Percentiles rank a stretch among this genome's conserved stretches.
phyloP scores from a whole-genome alignment of 2,888 invertebrate species.

The Margaritifera margaritifera region DNA sequence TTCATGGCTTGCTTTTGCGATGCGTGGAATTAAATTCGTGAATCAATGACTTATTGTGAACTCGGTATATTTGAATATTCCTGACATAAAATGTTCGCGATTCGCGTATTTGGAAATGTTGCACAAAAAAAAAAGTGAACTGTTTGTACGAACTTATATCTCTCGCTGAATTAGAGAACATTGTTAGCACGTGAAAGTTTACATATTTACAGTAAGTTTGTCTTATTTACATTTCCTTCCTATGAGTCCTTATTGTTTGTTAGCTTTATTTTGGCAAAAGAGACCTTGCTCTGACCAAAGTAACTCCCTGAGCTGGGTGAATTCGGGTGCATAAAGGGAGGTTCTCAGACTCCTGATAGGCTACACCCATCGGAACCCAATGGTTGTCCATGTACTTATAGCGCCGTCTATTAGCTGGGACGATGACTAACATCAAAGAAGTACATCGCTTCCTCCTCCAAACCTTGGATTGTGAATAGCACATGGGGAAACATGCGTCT shows the following conservation, averaged over 20 bases:
- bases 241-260: slow-evolving; percentile 70
- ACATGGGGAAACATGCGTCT: slow-evolving; percentile 59
- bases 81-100: too few species aligned
- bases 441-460: slow-evolving; percentile 31
- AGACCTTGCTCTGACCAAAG: slow-evolving; percentile 69
- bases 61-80: too few species aligned
- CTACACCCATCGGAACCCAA: slow-evolving; percentile 47
- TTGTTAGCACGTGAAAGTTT: too few species aligned
- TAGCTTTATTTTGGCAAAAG: slow-evolving; percentile 65
- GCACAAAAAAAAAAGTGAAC: too few species aligned
- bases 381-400: slow-evolving; percentile 48
- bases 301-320: slow-evolving; percentile 71
- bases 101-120: too few species aligned
- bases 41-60: too few species aligned
- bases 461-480: slow-evolving; percentile 33
- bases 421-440: slow-evolving; percentile 37
- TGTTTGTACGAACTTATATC: too few species aligned
- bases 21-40: too few species aligned
- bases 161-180: too few species aligned
- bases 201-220: neutral
- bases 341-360: slow-evolving; percentile 28
- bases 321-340: slow-evolving; percentile 70
- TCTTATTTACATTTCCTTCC: slow-evolving; percentile 54
- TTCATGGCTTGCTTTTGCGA: too few species aligned
- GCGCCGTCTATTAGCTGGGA: slow-evolving; percentile 42